Conservation (phyloP, 2,797 vertebrate genomes). For the Acestrorhynchus altus region DNA sequence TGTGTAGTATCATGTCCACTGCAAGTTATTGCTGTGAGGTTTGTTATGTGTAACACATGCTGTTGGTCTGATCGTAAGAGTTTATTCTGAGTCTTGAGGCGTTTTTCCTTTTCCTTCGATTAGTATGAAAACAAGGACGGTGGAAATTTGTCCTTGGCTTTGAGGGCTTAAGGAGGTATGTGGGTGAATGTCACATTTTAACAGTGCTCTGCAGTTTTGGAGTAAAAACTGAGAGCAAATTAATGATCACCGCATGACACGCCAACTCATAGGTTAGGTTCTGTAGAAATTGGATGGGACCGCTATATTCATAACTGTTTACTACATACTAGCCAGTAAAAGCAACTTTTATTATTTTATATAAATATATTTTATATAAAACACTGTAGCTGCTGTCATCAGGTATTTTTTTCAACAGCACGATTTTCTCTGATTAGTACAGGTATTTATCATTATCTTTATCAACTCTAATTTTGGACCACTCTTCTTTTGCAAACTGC, state of each 20-base stretch:
- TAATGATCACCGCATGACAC: not conserved
- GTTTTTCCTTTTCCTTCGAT: not conserved
- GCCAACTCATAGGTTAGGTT: not conserved
- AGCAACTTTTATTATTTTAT: no score
- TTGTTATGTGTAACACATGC: constrained; percentile 50
- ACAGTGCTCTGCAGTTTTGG: constrained; percentile 64
- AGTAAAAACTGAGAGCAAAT: constrained; percentile 65
- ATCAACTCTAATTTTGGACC: no score
- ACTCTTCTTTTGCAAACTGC: no score
- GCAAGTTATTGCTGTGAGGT: constrained; percentile 51
- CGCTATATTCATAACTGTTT: not conserved
- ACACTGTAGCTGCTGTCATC: not conserved
- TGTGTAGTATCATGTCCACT: not conserved
- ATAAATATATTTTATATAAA: no score
- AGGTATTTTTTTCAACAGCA: not conserved
- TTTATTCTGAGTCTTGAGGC: constrained; percentile 32
- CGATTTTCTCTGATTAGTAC: not conserved
- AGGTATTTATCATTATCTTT: not conserved
- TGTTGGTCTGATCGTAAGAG: constrained; percentile 34
- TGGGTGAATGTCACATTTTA: constrained; percentile 67
- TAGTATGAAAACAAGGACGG: constrained; percentile 38
- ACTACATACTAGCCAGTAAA: not conserved
- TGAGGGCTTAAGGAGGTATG: constrained; percentile 64
- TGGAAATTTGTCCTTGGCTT: constrained; percentile 63
- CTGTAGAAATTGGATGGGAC: not conserved